Percentiles rank a stretch among this genome's conserved stretches.
Conservation (phyloP, 2,797 vertebrate species). For the Zalophus californianus region DNA sequence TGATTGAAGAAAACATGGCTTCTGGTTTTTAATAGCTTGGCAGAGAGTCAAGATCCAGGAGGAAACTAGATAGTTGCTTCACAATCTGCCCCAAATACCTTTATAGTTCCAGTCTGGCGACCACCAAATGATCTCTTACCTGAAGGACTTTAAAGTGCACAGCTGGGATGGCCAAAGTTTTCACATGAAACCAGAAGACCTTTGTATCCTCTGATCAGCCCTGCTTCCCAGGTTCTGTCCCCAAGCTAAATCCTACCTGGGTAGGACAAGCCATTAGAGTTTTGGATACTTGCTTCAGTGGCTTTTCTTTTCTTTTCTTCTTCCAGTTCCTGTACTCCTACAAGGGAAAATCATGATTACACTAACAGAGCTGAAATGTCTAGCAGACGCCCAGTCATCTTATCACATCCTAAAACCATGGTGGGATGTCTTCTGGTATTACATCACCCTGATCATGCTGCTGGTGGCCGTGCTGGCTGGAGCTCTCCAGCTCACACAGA, state of each 20-base stretch:
- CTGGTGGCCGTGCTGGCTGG: constrained; percentile 90
- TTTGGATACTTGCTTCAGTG: not conserved
- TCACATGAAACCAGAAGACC: not conserved
- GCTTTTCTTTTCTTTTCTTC: constrained; percentile 61
- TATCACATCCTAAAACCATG: constrained; percentile 91
- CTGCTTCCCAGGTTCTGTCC: not conserved
- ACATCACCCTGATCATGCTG: constrained; percentile 92
- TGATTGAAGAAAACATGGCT: constrained; percentile 6
- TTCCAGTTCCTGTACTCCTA: constrained; percentile 84
- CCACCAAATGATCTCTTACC: not conserved
- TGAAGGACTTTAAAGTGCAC: not conserved
- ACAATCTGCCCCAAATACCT: not conserved
- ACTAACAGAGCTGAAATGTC: constrained; percentile 90
- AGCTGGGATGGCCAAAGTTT: not conserved
- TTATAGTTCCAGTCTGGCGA: not conserved
- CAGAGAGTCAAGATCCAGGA: not conserved
- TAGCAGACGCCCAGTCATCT: constrained; percentile 91
- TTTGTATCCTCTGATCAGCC: not conserved
- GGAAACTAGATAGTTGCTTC: not conserved
- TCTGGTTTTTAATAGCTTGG: not conserved
- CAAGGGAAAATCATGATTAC: constrained; percentile 90
- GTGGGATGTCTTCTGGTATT: constrained; percentile 93
- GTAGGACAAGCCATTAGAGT: not conserved
- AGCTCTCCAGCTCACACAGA: constrained; percentile 91
- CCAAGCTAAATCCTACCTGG: not conserved